phyloP scores from a whole-genome alignment of 92 coral and sea anemone genomes.

The Isaurus tuberculatus region DNA sequence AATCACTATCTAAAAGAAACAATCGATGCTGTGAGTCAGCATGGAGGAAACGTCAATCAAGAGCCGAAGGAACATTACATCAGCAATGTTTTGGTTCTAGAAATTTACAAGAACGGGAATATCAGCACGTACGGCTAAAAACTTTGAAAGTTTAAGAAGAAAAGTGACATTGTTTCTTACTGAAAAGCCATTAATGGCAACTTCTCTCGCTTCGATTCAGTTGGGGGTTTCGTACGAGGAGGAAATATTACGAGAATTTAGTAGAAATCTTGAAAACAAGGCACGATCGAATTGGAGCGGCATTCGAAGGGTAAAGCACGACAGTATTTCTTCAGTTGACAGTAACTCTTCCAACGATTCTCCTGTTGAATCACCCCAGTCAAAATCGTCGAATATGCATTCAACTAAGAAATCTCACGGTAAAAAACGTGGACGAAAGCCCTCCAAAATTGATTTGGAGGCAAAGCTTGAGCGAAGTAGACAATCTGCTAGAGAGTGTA shows the following conservation, averaged over 20 bases:
- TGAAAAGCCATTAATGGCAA: constrained; percentile 71
- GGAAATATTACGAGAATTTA: constrained; percentile 63
- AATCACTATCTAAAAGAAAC: background rate
- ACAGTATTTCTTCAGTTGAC: constrained; percentile 95
- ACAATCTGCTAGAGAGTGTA: constrained; percentile 96
- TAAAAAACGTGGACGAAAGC: constrained; percentile 93
- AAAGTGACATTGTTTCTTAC: background rate
- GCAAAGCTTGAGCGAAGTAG: constrained; percentile 97
- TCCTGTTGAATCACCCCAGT: constrained; percentile 82
- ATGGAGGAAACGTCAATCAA: constrained; percentile 55
- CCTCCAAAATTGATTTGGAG: constrained; percentile 93
- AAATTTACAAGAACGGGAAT: constrained; percentile 35
- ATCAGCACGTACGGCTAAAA: constrained; percentile 22
- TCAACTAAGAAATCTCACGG: constrained; percentile 73
- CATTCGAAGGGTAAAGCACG: constrained; percentile 89
- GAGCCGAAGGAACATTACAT: constrained; percentile 70
- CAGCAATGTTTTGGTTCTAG: constrained; percentile 89
- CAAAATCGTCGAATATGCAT: constrained; percentile 67
- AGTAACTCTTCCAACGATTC: constrained; percentile 90
- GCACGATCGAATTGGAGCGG: constrained; percentile 77
- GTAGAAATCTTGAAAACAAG: constrained; percentile 48
- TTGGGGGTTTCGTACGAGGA: constrained; percentile 70
- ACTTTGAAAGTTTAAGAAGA: background rate
- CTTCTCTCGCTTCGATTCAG: constrained; percentile 51
- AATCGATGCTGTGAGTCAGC: constrained; percentile 32